Evolutionary conservation across 30 jellyfish, hydroid and myxozoan species (phyloP), one percentile per base, ranked within the genome.

Genomic region (Pseudorhiza aurosa): DNA sequence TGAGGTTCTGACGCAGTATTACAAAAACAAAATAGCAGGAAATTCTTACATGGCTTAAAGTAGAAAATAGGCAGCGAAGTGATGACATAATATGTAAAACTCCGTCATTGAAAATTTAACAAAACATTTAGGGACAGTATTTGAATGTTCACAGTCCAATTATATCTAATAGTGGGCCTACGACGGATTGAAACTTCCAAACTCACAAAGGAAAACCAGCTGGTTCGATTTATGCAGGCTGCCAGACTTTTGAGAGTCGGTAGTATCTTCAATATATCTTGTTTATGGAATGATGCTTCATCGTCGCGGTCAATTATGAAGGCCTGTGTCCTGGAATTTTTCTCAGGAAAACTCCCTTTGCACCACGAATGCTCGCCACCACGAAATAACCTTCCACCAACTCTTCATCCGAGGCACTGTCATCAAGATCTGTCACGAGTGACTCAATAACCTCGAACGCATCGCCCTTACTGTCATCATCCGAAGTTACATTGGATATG

Each of bases 151-250:
- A n/a, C n/a, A n/a, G n/a, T n/a, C n/a, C n/a, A n/a, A n/a, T n/a
- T n/a, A n/a, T n/a, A n/a, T n/a, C n/a, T n/a, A n/a, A n/a, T n/a
- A n/a, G n/a, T n/a, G n/a, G n/a, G n/a, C n/a, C n/a, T n/a, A n/a
- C n/a, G n/a, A n/a, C n/a, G n/a, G n/a, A n/a, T n/a, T n/a, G n/a
- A n/a, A n/a, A n/a, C n/a, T n/a, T n/a, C n/a, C n/a, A n/a, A n/a
- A n/a, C n/a, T 21, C 70, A 56, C 11, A 9, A 10, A 32, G 62
- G 65, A 62, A 62, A n/a, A 62, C 63, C 63, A 62, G 62, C 77
- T 62, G 77, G 77, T 62, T 62, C 77, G 77, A 62, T 62, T 62
- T 62, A 62, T 21, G 77, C 21, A 62, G 65, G 28, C 77, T 62
- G 7, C 65, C 62, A 29, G 17, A 63, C 28, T 62, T 62, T 19